Evolutionary conservation across 2,113 vertebrate genomes (phyloP), one percentile per base, ranked within the genome.

Genomic region (Ictidomys tridecemlineatus): DNA sequence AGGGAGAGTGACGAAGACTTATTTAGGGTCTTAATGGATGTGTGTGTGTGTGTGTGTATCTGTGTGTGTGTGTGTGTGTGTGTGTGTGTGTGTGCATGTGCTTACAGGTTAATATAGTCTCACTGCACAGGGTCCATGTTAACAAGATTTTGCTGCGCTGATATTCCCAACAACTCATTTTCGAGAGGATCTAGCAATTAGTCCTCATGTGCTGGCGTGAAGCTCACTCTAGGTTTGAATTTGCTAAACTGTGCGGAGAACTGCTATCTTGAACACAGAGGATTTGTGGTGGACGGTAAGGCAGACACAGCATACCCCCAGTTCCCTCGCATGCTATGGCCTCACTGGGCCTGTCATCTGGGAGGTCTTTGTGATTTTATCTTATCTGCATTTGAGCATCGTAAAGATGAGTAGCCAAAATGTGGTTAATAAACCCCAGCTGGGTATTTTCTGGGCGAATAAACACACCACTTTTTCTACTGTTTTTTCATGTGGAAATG

Each of bases 401-500:
- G 95, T 93, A 97, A 97, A 96, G 97, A 97, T 96, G 98, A 96
- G 96, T 95, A 93, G 82, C 91, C 96, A 34, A 91, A 89, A 94
- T 93, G 91, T 86, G 65, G 77, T 84, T 98, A 98, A 98, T 98
- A 94, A 97, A 94, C 77, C 58, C 95, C 98, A 97, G 97, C 97
- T 98, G 97, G 94, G 92, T 48, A 95, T 95, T 97, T 97, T 97
- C 94, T 95, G 74, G 73, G 74, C 94, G 96, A 94, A 97, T 97
- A 97, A 98, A 98, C 95, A 97, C 24, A 92, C 30, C 28, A 2
- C 30, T 95, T 96, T 95, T 94, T 91, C 92, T 93, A 87, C 70
- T 98, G 94, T 98, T 98, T 98, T 92, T 97, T 96, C 97, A 98
- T 80, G 96, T 98, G 98, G 98, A 95, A 98, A 96, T 97, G 97